Evolutionary conservation across 2,888 invertebrate genomes (phyloP).

Genomic region (Meiosimyza decipiens): DNA sequence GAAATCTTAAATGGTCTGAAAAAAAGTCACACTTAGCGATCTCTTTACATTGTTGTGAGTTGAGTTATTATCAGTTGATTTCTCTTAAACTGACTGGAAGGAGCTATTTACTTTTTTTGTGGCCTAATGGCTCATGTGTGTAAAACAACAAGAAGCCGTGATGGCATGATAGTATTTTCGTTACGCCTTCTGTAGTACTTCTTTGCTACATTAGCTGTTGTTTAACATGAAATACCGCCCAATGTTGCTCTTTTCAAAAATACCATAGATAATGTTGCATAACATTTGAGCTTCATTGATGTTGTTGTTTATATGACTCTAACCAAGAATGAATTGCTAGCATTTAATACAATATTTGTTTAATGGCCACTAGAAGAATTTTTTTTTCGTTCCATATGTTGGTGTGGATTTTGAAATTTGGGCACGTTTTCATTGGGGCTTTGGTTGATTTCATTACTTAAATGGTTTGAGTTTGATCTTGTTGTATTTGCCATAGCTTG

Average conservation of each 20-base stretch:
- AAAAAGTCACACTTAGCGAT: too few relatives aligned
- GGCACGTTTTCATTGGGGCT: not conserved
- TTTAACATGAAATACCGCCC: not conserved
- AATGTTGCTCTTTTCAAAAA: not conserved
- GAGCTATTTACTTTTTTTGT: not conserved
- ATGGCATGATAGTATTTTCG: not conserved
- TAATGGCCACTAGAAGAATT: not conserved
- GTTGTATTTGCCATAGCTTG: too few relatives aligned
- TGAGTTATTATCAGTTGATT: conserved; percentile 4
- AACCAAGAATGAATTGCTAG: not conserved
- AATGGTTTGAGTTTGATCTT: too few relatives aligned
- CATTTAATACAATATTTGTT: not conserved
- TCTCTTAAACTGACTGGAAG: not conserved
- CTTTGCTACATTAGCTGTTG: not conserved
- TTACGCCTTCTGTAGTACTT: not conserved
- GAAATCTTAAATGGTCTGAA: too few relatives aligned
- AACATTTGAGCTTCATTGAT: not conserved
- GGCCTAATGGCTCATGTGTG: not conserved
- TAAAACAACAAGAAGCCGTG: conserved; percentile 2
- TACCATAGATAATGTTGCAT: conserved; percentile 3
- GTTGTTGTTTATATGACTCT: not conserved
- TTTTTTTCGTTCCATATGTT: not conserved
- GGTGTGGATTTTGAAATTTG: not conserved
- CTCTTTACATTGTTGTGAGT: not conserved
- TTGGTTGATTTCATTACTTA: too few relatives aligned